phyloP scores from a whole-genome alignment of 2,113 vertebrate species.

The Zosterops lateralis region DNA sequence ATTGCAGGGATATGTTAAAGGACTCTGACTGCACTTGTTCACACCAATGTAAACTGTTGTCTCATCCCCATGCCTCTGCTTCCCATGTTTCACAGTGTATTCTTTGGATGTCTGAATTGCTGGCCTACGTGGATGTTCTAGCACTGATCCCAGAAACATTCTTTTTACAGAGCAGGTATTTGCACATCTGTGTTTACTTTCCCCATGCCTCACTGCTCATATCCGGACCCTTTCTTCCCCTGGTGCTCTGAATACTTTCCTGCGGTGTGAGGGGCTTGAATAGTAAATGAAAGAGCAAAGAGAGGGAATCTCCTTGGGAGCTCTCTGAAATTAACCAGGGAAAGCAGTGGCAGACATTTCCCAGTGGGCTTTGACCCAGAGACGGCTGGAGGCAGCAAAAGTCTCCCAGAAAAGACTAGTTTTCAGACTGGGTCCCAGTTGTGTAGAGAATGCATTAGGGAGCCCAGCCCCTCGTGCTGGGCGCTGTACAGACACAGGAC shows the following conservation, averaged over 20 bases:
- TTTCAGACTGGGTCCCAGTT: not conserved
- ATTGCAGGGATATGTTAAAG: not conserved
- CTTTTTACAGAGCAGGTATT: not conserved
- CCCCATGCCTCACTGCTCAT: not conserved
- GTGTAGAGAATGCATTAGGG: not conserved
- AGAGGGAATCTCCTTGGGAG: not conserved
- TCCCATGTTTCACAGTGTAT: fast-evolving
- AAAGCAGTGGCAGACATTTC: not conserved
- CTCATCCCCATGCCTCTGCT: not conserved
- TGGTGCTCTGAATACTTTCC: not conserved
- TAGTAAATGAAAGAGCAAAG: not conserved
- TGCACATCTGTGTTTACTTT: not conserved
- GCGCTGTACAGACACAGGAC: not conserved
- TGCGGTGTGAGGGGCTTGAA: not conserved
- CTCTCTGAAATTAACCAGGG: not conserved
- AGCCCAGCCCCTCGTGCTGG: fast-evolving
- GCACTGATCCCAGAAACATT: not conserved
- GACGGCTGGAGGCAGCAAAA: not conserved
- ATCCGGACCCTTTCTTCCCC: not conserved
- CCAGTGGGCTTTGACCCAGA: not conserved
- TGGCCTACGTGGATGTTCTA: not conserved
- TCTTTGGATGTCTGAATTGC: not conserved
- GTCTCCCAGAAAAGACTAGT: not conserved
- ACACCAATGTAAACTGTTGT: fast-evolving
- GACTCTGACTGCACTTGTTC: not conserved